Conservation (phyloP, 2,888 invertebrate species). For the Hirtodrosophila cameraria region DNA sequence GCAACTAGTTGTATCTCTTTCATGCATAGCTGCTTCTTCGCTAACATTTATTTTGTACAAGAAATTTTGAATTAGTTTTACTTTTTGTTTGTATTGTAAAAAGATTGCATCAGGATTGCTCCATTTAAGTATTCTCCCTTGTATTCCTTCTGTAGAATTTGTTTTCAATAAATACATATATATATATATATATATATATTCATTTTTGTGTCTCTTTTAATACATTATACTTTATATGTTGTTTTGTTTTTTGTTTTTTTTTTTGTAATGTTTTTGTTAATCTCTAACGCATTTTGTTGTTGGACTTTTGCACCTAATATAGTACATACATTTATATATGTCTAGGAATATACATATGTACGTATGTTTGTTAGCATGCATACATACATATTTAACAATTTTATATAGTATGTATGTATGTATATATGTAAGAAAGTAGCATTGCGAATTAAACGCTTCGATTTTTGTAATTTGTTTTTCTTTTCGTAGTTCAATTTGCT, state of each 20-base stretch:
- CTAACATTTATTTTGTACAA: conserved; percentile 17
- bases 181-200: conserved; percentile 12
- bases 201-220: too few species aligned
- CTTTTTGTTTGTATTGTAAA: conserved; percentile 52
- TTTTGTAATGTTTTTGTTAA: conserved; percentile 3
- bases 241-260: background rate
- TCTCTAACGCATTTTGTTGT: conserved; percentile 34
- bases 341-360: conserved; percentile 14
- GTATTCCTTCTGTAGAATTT: conserved; percentile 43
- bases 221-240: too few species aligned
- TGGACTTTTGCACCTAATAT: conserved; percentile 68
- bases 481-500: conserved; percentile 4
- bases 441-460: conserved; percentile 34
- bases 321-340: conserved; percentile 26
- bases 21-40: background rate
- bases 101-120: conserved; percentile 71
- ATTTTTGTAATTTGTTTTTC: background rate
- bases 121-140: conserved; percentile 16
- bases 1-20: conserved; percentile 7
- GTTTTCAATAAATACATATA: conserved; percentile 60
- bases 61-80: conserved; percentile 5
- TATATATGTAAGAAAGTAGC: background rate
- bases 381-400: conserved; percentile 26
- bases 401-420: conserved; percentile 15
- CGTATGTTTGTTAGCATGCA: too few species aligned